Evolutionary conservation across 2,113 vertebrate species (phyloP), one percentile per base, ranked within the genome.

Genomic region (Struthio camelus): DNA sequence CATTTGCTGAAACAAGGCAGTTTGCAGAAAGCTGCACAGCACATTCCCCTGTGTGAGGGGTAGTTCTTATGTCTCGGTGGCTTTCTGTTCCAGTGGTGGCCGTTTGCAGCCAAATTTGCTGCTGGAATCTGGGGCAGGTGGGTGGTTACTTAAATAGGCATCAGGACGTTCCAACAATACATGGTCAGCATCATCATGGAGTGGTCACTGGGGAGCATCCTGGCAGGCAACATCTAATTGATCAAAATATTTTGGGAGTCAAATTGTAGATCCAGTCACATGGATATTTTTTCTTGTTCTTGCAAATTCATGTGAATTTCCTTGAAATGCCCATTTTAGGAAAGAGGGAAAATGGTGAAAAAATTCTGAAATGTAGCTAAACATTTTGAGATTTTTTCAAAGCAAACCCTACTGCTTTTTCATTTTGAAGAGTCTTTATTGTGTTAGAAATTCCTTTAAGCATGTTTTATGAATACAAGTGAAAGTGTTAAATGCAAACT

Each of bases 401-500:
- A 28, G 82, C 86, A 51, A 46, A 53, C 20, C 17, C 71, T 5
- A 0, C n/a, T 54, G 50, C 56, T 71, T n/a, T 92, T 62, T 89
- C 9, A 3, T 64, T 72, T 80, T 67, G 62, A 92, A 90, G 81
- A 59, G 69, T 58, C 36, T 89, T 80, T 67, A 40, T 51, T 76
- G 27, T 44, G 58, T 46, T 80, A 82, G 89, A 76, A 94, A 77
- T 32, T 66, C 12, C 69, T 88, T 34, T 46, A 66, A 71, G 69
- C 6, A 4, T 30, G 89, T 83, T 89, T 70, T 50, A 36, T 87
- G 36, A 83, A 34, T 11, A 5, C 17, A 72, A 64, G 23, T 92
- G 67, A 80, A 87, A 90, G 67, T 87, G 92, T 94, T 51, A 66
- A 53, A 71, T 3, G 2, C 56, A 76, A 85, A 62, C 69, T 64